Evolutionary conservation across 2,888 invertebrate genomes (phyloP).

Genomic region (Plebejus argus): DNA sequence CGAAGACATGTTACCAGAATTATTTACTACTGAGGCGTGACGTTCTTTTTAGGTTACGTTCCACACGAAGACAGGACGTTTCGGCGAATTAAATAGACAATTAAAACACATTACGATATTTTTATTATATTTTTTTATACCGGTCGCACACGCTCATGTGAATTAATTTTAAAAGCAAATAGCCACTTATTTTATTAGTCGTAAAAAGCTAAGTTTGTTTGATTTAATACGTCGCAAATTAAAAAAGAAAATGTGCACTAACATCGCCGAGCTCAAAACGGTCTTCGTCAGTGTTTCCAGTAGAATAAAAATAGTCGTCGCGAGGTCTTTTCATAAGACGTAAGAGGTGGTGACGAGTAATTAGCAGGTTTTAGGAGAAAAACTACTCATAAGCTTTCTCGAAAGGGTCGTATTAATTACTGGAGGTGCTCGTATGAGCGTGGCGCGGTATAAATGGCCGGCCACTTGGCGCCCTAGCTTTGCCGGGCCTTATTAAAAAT

Average conservation of each 20-base stretch:
- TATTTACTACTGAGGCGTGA: slow-evolving; percentile 70
- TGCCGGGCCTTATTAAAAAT: slow-evolving; percentile 77
- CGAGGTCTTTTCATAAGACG: slow-evolving; percentile 47
- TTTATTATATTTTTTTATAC: neutral
- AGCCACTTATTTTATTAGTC: neutral
- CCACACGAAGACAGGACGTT: slow-evolving; percentile 27
- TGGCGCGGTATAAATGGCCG: slow-evolving; percentile 70
- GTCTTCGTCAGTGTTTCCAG: slow-evolving; percentile 18
- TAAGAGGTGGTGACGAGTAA: slow-evolving; percentile 66
- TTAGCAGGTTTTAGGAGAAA: slow-evolving; percentile 76
- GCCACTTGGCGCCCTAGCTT: slow-evolving; percentile 77
- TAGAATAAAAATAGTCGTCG: slow-evolving; percentile 36
- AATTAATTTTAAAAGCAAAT: slow-evolving; percentile 1
- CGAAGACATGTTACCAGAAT: slow-evolving; percentile 71
- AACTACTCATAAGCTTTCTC: slow-evolving; percentile 80
- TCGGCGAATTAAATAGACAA: neutral
- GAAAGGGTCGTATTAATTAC: slow-evolving; percentile 77
- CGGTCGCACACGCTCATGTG: neutral
- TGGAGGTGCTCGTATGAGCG: slow-evolving; percentile 71
- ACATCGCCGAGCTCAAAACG: slow-evolving; percentile 9
- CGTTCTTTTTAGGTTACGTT: slow-evolving; percentile 56
- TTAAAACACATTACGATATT: neutral
- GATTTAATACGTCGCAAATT: neutral
- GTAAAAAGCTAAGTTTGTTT: neutral
- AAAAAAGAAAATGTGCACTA: slow-evolving; percentile 17